Conservation (phyloP, 2,113 vertebrate species). For the Xiphophorus hellerii region DNA sequence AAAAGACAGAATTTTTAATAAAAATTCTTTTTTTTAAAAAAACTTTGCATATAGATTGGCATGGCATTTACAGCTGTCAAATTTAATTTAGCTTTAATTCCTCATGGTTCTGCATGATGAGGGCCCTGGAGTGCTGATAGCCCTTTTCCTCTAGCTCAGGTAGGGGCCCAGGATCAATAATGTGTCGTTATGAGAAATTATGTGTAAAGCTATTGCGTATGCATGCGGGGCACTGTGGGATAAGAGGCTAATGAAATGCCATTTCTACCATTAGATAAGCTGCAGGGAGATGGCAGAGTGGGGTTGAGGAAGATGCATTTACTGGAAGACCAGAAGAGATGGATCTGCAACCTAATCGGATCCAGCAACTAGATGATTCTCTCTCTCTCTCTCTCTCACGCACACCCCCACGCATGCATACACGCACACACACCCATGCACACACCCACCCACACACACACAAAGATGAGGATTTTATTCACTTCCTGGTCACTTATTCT, state of each 20-base stretch:
- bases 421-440: constrained; percentile 4
- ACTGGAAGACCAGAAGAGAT: constrained; percentile 84
- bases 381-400: constrained; percentile 18
- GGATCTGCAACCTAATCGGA: constrained; percentile 84
- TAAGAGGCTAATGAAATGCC: constrained; percentile 98
- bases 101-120: constrained; percentile 89
- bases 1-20: constrained; percentile 58
- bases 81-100: constrained; percentile 99
- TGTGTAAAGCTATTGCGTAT: constrained; percentile 94
- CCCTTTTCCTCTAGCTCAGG: constrained; percentile 94
- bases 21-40: constrained; percentile 40
- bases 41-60: constrained; percentile 98
- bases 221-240: constrained; percentile 90
- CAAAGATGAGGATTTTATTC: constrained; percentile 13
- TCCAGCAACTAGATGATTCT: constrained; percentile 61
- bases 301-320: constrained; percentile 87
- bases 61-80: constrained; percentile 98
- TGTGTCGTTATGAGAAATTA: constrained; percentile 99
- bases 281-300: constrained; percentile 72
- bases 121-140: constrained; percentile 87
- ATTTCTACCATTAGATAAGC: constrained; percentile 92
- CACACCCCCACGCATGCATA: background rate
- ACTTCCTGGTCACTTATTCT: constrained; percentile 9
- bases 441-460: background rate
- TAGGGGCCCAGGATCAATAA: constrained; percentile 91